Evolutionary conservation across 2,888 invertebrate genomes (phyloP).

Genomic region (Lasius platythorax): DNA sequence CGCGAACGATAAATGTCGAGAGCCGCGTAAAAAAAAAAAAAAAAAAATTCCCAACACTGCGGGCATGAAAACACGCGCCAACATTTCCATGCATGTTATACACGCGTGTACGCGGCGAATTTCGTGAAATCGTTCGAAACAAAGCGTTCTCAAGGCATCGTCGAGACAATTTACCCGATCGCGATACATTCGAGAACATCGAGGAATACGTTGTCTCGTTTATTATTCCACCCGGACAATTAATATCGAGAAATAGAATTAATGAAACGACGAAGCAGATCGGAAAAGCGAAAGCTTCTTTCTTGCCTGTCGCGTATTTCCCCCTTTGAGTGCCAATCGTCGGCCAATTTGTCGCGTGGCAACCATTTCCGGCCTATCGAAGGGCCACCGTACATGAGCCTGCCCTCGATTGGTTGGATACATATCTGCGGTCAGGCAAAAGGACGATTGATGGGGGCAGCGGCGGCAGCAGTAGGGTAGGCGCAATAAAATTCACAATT

Average conservation of each 20-base stretch:
- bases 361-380: constrained; percentile 75
- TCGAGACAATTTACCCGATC: constrained; percentile 53
- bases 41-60: constrained; percentile 7
- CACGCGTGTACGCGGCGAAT: constrained; percentile 45
- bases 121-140: constrained; percentile 78
- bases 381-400: constrained; percentile 67
- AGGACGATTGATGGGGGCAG: constrained; percentile 61
- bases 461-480: constrained; percentile 53
- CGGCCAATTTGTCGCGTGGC: constrained; percentile 78
- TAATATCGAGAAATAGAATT: constrained; percentile 67
- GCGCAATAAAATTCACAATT: constrained; percentile 75
- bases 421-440: constrained; percentile 71
- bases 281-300: constrained; percentile 59
- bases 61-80: constrained; percentile 36
- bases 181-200: constrained; percentile 2
- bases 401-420: constrained; percentile 62
- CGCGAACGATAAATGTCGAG: constrained; percentile 51
- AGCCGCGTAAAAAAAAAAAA: constrained; percentile 41
- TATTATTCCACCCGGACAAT: background rate
- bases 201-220: background rate
- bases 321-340: constrained; percentile 72
- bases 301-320: constrained; percentile 62
- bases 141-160: constrained; percentile 71
- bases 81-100: constrained; percentile 17
- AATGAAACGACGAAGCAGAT: constrained; percentile 69